These are phyloP conservation scores for Cyprinodon brontotheroides DNA, from an alignment of 2,113 vertebrate species.

Conservation along the genomic window DNA sequence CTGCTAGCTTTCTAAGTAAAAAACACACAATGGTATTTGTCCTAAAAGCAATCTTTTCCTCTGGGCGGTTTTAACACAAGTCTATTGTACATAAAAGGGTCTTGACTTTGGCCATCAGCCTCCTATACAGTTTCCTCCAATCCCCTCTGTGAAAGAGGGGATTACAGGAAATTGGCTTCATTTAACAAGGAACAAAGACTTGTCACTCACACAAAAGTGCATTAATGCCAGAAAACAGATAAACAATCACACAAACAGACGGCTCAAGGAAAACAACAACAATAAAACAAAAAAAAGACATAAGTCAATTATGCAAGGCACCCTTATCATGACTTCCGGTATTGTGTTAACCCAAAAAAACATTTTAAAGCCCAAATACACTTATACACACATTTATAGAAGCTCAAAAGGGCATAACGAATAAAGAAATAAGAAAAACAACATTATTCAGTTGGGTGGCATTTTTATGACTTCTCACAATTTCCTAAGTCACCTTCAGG, in stretches of 20 bases:
- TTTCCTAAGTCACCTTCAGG: conserved; percentile 4
- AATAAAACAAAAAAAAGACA: conserved; percentile 7
- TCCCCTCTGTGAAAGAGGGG: conserved; percentile 59
- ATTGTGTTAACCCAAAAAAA: conserved; percentile 11
- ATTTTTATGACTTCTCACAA: background rate
- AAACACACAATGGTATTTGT: conserved; percentile 36
- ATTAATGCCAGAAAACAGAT: background rate
- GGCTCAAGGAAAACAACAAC: background rate
- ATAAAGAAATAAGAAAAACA: conserved; percentile 14
- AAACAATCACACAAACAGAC: background rate
- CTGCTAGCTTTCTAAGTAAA: conserved; percentile 30
- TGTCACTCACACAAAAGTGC: conserved; percentile 2
- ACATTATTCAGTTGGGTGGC: conserved; percentile 5
- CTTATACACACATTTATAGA: background rate
- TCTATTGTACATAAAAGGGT: conserved; percentile 56
- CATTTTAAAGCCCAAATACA: background rate
- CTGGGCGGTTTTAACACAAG: conserved; percentile 37
- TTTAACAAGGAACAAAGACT: conserved; percentile 55
- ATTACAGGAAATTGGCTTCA: conserved; percentile 69
- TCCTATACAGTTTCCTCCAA: conserved; percentile 43
- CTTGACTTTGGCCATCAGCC: conserved; percentile 52
- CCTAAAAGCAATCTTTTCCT: conserved; percentile 46
- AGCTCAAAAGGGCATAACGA: conserved; percentile 11
- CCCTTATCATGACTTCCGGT: conserved; percentile 24
- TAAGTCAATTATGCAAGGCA: conserved; percentile 23